Base-by-base conservation (phyloP, 2,113 vertebrate species). In the Archocentrus centrarchus region DNA sequence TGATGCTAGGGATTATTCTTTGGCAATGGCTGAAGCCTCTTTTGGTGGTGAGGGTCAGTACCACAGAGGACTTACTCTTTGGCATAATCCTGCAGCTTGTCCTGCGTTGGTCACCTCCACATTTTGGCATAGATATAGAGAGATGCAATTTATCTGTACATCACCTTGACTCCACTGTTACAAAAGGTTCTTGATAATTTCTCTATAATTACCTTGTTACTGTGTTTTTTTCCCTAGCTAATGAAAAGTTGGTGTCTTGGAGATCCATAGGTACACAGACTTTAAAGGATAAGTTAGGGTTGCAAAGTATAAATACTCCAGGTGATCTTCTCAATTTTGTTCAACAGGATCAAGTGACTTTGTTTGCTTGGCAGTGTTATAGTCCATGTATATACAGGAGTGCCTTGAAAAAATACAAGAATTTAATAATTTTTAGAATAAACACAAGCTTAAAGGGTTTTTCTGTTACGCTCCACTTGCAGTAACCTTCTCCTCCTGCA, bases 231-330 rank as follows among this genome's bases (percentile, higher is more conserved):
- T 18, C 17, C 15, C 15, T 6, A 50, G 47, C 15, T 53, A 50
- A 50, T 30, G 64, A 70, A 70, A 50, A 70, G 63, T 68, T 68
- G 63, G 39, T 47, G 63, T 68, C 27, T 47, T 68, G 14, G 39
- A 17, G 39, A 68, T 47, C 44, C 14, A 11, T 17, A 11, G 63
- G 39, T 18, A 68, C 63, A 68, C 2, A 1, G 63, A 70, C 9
- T 18, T 70, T 47, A 50, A 47, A 70, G 8, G 1, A 70, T 30
- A 27, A 47, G 41, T 50, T 14, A 50, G 0, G 8, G 64, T 70
- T 70, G 17, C 41, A 20, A 50, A 30, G 24, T 70, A 9, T 70
- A 44, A 70, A 50, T 70, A 50, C 0, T 50, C 64, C 5, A 30
- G 22, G 10, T 70, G 64, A 50, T 70, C 41, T 41, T 18, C 18